These are phyloP conservation scores for Sitobion miscanthi DNA, from an alignment of 1,140 invertebrate genomes.

Conservation along the genomic window DNA sequence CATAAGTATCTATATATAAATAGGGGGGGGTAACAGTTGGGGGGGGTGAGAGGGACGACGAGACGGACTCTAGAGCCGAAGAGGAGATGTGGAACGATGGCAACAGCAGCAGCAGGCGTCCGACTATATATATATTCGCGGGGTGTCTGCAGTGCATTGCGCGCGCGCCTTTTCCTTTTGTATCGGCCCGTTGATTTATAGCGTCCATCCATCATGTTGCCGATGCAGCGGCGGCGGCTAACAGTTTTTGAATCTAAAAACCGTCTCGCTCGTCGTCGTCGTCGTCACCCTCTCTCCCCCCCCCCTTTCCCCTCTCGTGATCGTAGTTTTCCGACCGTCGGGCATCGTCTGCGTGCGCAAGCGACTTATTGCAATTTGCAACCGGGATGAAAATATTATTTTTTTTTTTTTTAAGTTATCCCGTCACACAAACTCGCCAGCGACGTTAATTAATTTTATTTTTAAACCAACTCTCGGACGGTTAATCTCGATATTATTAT, in stretches of 20 bases:
- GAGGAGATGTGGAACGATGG: conserved; percentile 5
- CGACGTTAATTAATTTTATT: conserved; percentile 41
- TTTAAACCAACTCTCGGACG: not conserved
- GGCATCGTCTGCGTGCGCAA: not conserved
- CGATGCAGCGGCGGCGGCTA: not conserved
- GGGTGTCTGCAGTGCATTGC: not conserved
- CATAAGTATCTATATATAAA: not conserved
- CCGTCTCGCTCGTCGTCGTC: not conserved
- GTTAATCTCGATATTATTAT: conserved; percentile 1
- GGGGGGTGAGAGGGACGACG: not conserved
- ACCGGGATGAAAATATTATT: not conserved
- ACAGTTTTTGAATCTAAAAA: conserved; percentile 51
- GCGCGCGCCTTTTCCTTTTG: conserved; percentile 32
- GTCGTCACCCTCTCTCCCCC: too few relatives aligned
- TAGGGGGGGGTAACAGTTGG: not conserved
- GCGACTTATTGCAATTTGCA: not conserved
- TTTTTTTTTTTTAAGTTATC: not conserved
- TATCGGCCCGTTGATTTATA: conserved; percentile 50
- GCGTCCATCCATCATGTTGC: conserved; percentile 50
- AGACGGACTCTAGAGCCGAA: not conserved
- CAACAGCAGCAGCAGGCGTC: not conserved
- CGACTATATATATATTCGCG: not conserved
- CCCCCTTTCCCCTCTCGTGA: not conserved
- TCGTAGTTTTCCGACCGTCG: not conserved
- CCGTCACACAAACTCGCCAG: not conserved